phyloP scores from a whole-genome alignment of 2,888 invertebrate genomes.

The Digitonthophagus gazella region DNA sequence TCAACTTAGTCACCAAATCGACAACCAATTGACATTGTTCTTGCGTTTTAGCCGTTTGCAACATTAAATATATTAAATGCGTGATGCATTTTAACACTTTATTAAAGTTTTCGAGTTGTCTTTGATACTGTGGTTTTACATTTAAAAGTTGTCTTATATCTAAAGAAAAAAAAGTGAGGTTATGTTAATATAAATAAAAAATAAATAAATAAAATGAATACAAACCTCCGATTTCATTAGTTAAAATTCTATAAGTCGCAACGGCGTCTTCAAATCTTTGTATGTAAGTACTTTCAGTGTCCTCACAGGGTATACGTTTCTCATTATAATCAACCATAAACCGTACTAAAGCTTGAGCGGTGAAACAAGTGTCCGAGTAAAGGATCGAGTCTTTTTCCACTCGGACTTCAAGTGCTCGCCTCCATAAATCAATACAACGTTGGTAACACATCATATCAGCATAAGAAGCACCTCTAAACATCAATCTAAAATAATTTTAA shows the following conservation, averaged over 20 bases:
- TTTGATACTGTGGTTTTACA: constrained; percentile 68
- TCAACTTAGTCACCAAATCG: constrained; percentile 56
- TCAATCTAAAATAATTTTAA: constrained; percentile 47
- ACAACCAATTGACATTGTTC: constrained; percentile 53
- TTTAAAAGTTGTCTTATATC: constrained; percentile 56
- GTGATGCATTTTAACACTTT: constrained; percentile 76
- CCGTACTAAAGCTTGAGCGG: constrained; percentile 81
- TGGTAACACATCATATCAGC: constrained; percentile 74
- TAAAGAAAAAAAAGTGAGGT: constrained; percentile 37
- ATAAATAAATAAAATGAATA: constrained; percentile 1
- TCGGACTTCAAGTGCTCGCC: constrained; percentile 75
- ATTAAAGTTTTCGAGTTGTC: constrained; percentile 80
- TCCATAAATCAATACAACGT: constrained; percentile 85
- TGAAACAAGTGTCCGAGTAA: constrained; percentile 78
- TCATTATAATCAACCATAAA: constrained; percentile 74
- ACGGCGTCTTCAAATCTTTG: constrained; percentile 69
- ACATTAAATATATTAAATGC: constrained; percentile 71
- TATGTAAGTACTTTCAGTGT: constrained; percentile 53
- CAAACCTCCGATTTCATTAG: constrained; percentile 58
- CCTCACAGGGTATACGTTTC: constrained; percentile 56
- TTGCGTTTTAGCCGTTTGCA: constrained; percentile 58
- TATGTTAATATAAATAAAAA: not conserved
- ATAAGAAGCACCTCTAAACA: constrained; percentile 66
- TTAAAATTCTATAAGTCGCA: constrained; percentile 67
- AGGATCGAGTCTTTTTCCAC: constrained; percentile 75